phyloP scores from a whole-genome alignment of 2,888 invertebrate species.

The Druceiella hillmani region DNA sequence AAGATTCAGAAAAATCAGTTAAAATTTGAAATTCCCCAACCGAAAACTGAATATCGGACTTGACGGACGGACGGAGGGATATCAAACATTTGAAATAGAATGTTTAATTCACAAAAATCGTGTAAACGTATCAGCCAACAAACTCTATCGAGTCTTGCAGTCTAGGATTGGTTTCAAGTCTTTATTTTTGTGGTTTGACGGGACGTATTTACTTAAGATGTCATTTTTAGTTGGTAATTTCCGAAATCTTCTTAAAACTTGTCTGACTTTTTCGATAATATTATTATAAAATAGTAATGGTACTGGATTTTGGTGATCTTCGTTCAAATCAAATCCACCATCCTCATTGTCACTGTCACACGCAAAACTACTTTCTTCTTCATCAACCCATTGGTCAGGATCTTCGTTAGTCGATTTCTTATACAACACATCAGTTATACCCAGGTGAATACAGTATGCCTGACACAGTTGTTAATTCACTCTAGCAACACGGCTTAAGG shows the following conservation, averaged over 20 bases:
- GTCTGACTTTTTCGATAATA: slow-evolving; percentile 1
- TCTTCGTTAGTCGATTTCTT: not conserved
- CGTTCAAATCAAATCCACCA: not conserved
- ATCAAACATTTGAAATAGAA: no score
- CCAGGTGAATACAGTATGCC: not conserved
- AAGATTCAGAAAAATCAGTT: no score
- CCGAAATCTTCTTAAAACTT: not conserved
- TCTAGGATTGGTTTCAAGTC: no score
- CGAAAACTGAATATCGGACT: no score
- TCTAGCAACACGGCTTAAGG: no score
- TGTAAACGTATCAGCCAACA: no score
- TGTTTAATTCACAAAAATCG: no score
- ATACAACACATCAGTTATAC: slow-evolving; percentile 3
- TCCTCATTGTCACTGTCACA: slow-evolving; percentile 3
- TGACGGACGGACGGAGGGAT: no score
- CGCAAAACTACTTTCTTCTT: not conserved
- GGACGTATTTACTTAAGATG: no score
- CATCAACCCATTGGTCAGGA: not conserved
- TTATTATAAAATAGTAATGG: not conserved
- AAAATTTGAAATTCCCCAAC: no score
- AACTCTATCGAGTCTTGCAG: no score
- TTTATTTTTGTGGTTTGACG: no score
- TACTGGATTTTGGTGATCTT: not conserved
- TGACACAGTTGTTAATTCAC: not conserved
- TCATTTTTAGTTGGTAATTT: slow-evolving; percentile 1